A percentile compares a stretch with the other conserved stretches of the same genome.
Conservation (phyloP, 2,888 invertebrate species). For the Caenorhabditis virilis region DNA sequence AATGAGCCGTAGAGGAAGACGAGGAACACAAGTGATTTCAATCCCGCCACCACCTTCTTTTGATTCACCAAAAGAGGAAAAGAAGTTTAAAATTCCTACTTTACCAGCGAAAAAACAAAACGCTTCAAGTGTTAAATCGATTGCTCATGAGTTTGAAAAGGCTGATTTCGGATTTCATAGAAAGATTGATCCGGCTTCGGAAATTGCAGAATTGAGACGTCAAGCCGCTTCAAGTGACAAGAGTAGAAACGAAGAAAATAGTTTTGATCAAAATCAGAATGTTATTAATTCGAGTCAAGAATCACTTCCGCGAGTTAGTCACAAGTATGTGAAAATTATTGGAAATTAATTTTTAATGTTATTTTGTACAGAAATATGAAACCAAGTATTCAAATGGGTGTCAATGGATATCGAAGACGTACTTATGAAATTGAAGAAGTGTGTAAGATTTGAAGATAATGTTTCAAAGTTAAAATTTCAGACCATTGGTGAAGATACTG, state of each 20-base stretch:
- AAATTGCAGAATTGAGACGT: constrained; percentile 16
- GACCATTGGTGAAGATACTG: constrained; percentile 1
- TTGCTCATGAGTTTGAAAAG: constrained; percentile 24
- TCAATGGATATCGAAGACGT: constrained; percentile 14
- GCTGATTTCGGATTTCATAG: constrained; percentile 24
- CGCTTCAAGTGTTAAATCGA: not conserved
- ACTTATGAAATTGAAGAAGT: too few species aligned
- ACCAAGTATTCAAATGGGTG: constrained; percentile 31
- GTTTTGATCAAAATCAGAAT: constrained; percentile 27
- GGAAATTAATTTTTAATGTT: not conserved
- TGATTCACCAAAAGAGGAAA: constrained; percentile 20
- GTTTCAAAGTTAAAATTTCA: not conserved
- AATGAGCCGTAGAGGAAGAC: constrained; percentile 11
- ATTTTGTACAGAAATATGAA: constrained; percentile 20
- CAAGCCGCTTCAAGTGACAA: constrained; percentile 1
- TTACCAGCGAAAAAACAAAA: constrained; percentile 1
- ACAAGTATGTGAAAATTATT: constrained; percentile 14
- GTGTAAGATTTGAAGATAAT: not conserved
- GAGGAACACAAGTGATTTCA: constrained; percentile 15
- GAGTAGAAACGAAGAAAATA: not conserved
- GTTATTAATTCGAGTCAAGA: constrained; percentile 8
- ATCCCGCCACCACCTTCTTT: constrained; percentile 10
- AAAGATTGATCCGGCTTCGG: constrained; percentile 23
- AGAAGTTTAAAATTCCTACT: constrained; percentile 13
- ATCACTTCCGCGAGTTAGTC: constrained; percentile 22